Evolutionary conservation across 2,888 invertebrate genomes (phyloP).

Genomic region (Leptinotarsa juncta): DNA sequence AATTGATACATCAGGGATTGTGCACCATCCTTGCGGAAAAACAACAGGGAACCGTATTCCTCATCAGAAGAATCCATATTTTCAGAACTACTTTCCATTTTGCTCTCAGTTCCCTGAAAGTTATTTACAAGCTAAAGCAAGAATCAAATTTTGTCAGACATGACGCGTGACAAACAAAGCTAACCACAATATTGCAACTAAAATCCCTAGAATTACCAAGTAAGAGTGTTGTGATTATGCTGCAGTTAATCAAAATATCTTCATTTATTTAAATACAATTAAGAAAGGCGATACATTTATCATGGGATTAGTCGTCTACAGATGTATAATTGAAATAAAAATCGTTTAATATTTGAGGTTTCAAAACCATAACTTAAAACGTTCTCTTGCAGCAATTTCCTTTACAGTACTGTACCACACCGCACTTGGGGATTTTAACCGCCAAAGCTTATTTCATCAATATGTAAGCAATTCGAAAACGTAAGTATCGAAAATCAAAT

Average conservation of each 20-base stretch:
- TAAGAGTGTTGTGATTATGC: neutral
- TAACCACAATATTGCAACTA: conserved; percentile 1
- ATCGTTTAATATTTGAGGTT: neutral
- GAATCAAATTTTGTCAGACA: neutral
- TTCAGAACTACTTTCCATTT: conserved; percentile 25
- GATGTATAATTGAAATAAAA: neutral
- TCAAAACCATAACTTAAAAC: neutral
- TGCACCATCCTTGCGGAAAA: conserved; percentile 41
- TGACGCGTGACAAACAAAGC: conserved; percentile 14
- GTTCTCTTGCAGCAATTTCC: neutral
- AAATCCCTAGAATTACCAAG: conserved; percentile 3
- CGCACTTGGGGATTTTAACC: conserved; percentile 34
- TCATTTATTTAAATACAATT: neutral
- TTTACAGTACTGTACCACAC: conserved; percentile 23
- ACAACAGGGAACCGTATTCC: conserved; percentile 38
- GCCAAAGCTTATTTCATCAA: conserved; percentile 30
- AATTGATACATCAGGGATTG: conserved; percentile 39
- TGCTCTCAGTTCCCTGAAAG: neutral
- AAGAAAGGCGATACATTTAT: neutral
- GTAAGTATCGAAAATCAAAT: neutral
- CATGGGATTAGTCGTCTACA: neutral
- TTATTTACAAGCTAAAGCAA: conserved; percentile 15
- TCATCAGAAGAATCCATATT: conserved; percentile 28
- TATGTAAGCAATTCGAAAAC: neutral
- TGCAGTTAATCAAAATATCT: neutral